Evolutionary conservation across 2,888 invertebrate genomes (phyloP).

Genomic region (Sinotaia quadrata): DNA sequence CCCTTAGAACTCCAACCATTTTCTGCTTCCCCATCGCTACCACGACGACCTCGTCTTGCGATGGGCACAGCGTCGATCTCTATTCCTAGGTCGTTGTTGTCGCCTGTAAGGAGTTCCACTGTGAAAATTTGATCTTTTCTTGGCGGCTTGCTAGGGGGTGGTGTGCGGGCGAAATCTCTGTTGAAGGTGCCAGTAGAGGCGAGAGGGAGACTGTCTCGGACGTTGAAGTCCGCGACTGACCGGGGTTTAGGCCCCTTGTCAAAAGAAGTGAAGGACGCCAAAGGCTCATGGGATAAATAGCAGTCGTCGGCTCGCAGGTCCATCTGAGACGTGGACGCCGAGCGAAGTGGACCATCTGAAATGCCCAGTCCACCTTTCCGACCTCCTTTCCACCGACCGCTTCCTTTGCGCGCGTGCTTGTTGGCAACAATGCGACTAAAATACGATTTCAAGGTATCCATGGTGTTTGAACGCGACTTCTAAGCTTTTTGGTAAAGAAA

Average conservation of each 20-base stretch:
- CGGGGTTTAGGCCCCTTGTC: conserved; percentile 23
- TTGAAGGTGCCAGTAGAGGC: conserved; percentile 11
- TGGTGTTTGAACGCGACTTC: too few relatives aligned
- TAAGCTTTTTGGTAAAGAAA: too few relatives aligned
- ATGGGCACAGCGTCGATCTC: conserved; percentile 47
- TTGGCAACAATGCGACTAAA: conserved; percentile 51
- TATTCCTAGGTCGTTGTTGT: conserved; percentile 50
- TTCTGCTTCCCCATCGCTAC: conserved; percentile 18
- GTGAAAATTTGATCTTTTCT: conserved; percentile 60
- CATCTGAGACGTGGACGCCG: conserved; percentile 41
- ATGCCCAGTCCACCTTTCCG: conserved; percentile 18
- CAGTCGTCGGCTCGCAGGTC: conserved; percentile 30
- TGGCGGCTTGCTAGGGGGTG: conserved; percentile 63
- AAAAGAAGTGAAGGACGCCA: conserved; percentile 23
- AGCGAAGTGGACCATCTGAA: conserved; percentile 32
- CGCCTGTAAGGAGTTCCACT: conserved; percentile 45
- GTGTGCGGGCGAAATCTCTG: conserved; percentile 36
- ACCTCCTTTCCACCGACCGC: conserved; percentile 37
- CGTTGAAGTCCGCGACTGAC: conserved; percentile 6
- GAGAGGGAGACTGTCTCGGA: background rate
- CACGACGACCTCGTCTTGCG: conserved; percentile 9
- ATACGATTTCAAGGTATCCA: conserved; percentile 63
- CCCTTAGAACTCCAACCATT: conserved; percentile 14
- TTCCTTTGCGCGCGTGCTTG: conserved; percentile 41
- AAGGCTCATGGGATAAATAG: background rate